Conservation (phyloP, 2,888 invertebrate genomes). For the Drosophila limbata region DNA sequence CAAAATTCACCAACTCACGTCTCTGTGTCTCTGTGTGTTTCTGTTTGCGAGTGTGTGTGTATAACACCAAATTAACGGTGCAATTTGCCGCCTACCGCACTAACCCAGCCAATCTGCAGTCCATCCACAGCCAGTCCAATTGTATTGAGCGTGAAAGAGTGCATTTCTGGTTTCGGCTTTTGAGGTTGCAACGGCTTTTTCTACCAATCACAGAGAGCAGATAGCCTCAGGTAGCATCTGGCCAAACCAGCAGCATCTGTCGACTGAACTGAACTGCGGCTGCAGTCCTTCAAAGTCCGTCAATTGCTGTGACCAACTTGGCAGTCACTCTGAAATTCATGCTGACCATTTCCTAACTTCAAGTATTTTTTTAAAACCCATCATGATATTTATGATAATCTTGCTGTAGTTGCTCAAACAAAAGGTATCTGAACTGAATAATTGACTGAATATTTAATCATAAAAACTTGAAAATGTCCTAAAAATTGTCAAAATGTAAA, state of each 20-base stretch:
- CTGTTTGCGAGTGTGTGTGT: conserved; percentile 4
- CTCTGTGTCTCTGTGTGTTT: neutral
- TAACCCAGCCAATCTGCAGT: conserved; percentile 14
- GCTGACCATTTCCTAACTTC: neutral
- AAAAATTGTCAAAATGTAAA: too few relatives aligned
- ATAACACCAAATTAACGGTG: conserved; percentile 70
- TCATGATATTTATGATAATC: neutral
- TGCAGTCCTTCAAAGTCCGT: conserved; percentile 1
- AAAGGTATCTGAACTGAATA: too few relatives aligned
- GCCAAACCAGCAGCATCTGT: conserved; percentile 8
- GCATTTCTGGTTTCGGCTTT: conserved; percentile 71
- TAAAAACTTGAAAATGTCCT: too few relatives aligned
- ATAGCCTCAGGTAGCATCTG: conserved; percentile 12
- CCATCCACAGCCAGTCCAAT: conserved; percentile 15
- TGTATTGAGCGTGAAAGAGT: conserved; percentile 52
- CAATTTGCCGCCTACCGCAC: conserved; percentile 59
- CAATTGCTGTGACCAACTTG: conserved; percentile 2
- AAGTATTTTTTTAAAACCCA: neutral
- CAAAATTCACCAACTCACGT: conserved; percentile 35
- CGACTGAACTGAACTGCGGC: conserved; percentile 20
- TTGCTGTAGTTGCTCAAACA: neutral
- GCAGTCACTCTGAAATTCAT: neutral
- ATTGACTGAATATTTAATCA: too few relatives aligned
- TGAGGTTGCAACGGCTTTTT: conserved; percentile 57
- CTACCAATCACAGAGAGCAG: conserved; percentile 7